phyloP scores from a whole-genome alignment of 2,888 invertebrate species.

The Amblyjoppa proteus region DNA sequence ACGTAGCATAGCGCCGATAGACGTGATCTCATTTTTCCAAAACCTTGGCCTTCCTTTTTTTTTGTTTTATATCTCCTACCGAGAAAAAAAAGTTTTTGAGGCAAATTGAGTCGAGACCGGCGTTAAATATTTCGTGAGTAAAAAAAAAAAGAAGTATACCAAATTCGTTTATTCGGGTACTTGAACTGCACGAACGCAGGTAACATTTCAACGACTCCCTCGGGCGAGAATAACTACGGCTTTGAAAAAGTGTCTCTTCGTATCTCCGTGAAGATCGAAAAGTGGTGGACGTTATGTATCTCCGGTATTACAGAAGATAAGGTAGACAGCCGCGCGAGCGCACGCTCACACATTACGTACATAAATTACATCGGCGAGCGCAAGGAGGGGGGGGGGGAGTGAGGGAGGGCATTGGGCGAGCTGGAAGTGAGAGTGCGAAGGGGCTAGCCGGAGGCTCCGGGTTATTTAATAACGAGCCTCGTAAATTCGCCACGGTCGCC shows the following conservation, averaged over 20 bases:
- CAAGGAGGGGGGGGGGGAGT: not conserved
- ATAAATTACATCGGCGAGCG: constrained; percentile 23
- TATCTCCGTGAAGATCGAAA: constrained; percentile 9
- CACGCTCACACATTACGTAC: constrained; percentile 28
- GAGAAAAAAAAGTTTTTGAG: too few species aligned
- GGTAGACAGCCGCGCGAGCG: not conserved
- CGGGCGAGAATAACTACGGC: too few species aligned
- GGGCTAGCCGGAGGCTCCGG: constrained; percentile 40
- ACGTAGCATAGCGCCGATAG: too few species aligned
- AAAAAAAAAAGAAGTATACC: too few species aligned
- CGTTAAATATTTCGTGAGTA: too few species aligned
- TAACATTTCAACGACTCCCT: too few species aligned
- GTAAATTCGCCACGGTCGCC: constrained; percentile 74
- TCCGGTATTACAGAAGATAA: constrained; percentile 4
- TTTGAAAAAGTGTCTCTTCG: not conserved
- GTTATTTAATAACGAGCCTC: constrained; percentile 78
- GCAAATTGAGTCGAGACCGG: too few species aligned
- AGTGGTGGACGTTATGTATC: constrained; percentile 30
- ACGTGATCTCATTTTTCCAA: too few species aligned
- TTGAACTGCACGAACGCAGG: too few species aligned
- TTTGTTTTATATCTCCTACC: too few species aligned
- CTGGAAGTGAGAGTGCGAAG: constrained; percentile 13
- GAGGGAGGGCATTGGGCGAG: constrained; percentile 7
- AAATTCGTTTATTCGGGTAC: too few species aligned
- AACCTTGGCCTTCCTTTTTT: too few species aligned